Evolutionary conservation across 2,888 invertebrate species (phyloP).

Genomic region (Drosophila macrospina): DNA sequence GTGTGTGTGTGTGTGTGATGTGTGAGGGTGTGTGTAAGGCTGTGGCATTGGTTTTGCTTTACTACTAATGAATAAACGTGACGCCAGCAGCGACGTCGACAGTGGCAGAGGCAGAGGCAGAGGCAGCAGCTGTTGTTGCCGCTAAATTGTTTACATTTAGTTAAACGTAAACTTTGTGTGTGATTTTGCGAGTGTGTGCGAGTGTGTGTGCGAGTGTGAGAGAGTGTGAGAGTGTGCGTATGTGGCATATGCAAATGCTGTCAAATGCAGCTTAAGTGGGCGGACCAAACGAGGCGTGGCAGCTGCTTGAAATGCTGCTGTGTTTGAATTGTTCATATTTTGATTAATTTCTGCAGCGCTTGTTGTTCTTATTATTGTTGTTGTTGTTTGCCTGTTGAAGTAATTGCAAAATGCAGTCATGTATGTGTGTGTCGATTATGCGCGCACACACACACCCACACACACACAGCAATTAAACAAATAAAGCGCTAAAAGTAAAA

Average conservation of each 20-base stretch:
- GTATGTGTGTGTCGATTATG: slow-evolving; percentile 35
- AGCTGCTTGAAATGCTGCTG: slow-evolving; percentile 39
- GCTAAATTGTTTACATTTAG: slow-evolving; percentile 72
- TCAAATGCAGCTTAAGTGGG: slow-evolving; percentile 60
- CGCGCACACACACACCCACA: slow-evolving; percentile 37
- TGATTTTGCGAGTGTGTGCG: slow-evolving; percentile 16
- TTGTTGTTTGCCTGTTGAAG: slow-evolving; percentile 64
- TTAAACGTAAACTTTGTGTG: slow-evolving; percentile 55
- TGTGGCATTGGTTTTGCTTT: slow-evolving; percentile 26
- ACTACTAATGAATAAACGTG: slow-evolving; percentile 45
- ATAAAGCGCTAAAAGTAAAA: slow-evolving; percentile 69
- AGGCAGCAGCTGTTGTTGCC: slow-evolving; percentile 27
- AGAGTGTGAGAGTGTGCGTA: slow-evolving; percentile 22
- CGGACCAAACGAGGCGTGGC: slow-evolving; percentile 13
- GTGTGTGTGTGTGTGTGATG: slow-evolving; percentile 20
- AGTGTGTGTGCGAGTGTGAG: slow-evolving; percentile 20
- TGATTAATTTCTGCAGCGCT: slow-evolving; percentile 66
- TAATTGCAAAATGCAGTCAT: slow-evolving; percentile 68
- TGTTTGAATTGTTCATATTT: slow-evolving; percentile 71
- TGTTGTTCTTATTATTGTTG: slow-evolving; percentile 17
- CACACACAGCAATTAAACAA: slow-evolving; percentile 63
- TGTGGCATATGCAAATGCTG: slow-evolving; percentile 42
- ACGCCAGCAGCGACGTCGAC: slow-evolving; percentile 4
- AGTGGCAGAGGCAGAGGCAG: slow-evolving; percentile 1
- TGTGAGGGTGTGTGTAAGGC: slow-evolving; percentile 7